These are phyloP conservation scores for Tor tambroides DNA, from an alignment of 2,113 vertebrate species.

Conservation along the genomic window DNA sequence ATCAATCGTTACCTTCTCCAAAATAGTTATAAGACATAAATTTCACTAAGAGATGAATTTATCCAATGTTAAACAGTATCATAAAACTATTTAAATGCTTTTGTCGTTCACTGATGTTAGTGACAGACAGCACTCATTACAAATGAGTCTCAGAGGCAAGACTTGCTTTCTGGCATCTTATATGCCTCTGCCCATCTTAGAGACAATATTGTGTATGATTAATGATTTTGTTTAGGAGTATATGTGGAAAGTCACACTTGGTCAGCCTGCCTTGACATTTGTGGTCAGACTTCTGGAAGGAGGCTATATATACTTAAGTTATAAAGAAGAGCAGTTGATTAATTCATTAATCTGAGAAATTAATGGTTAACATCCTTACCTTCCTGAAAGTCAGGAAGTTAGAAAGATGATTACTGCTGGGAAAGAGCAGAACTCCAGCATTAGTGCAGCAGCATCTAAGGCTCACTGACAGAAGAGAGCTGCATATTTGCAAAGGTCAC, in stretches of 20 bases:
- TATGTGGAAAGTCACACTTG: background rate
- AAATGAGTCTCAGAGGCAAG: background rate
- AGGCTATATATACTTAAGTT: slow-evolving; percentile 9
- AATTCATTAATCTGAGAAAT: background rate
- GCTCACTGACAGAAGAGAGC: slow-evolving; percentile 43
- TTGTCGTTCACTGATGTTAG: background rate
- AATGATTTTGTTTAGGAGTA: background rate
- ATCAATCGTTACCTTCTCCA: background rate
- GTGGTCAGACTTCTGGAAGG: slow-evolving; percentile 19
- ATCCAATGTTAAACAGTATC: background rate
- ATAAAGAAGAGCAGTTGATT: background rate
- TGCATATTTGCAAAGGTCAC: slow-evolving; percentile 45
- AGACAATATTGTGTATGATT: background rate
- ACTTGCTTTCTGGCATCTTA: background rate
- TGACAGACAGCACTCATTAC: background rate
- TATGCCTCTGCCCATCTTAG: background rate
- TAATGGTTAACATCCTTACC: slow-evolving; percentile 46
- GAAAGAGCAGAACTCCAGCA: slow-evolving; percentile 27
- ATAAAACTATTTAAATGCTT: background rate
- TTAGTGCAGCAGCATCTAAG: slow-evolving; percentile 55
- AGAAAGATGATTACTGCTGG: slow-evolving; percentile 8
- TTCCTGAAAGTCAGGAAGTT: background rate
- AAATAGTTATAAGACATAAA: background rate
- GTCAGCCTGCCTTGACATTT: slow-evolving; percentile 14
- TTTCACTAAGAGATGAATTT: background rate